phyloP scores from a whole-genome alignment of 2,113 vertebrate species.

The Chloropsis hardwickii region DNA sequence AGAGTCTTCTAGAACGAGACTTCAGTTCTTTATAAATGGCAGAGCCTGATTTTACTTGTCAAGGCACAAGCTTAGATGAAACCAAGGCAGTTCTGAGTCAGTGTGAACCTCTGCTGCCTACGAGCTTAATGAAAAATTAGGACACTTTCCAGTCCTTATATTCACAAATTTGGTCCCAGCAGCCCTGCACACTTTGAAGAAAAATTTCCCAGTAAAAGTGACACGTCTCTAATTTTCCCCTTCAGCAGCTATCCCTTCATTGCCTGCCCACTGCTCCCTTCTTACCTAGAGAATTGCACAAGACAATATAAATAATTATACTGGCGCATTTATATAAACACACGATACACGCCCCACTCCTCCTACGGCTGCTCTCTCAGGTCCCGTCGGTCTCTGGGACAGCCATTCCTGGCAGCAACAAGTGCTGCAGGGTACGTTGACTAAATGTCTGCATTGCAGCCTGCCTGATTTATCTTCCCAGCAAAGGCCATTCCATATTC shows the following conservation, averaged over 20 bases:
- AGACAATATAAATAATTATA: not conserved
- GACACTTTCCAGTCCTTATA: not conserved
- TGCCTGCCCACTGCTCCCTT: constrained; percentile 6
- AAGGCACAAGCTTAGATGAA: not conserved
- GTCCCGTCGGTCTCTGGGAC: not conserved
- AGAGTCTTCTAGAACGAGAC: not conserved
- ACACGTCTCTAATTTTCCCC: not conserved
- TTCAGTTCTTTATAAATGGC: not conserved
- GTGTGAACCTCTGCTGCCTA: not conserved
- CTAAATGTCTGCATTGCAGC: not conserved
- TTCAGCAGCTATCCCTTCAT: not conserved
- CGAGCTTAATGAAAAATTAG: not conserved
- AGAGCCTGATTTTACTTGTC: constrained; percentile 13
- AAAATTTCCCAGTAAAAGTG: not conserved
- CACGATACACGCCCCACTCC: not conserved
- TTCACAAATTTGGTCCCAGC: not conserved
- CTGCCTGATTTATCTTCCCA: not conserved
- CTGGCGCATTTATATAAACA: not conserved
- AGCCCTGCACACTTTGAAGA: not conserved
- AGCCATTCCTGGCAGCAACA: not conserved
- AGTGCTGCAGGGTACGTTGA: not conserved
- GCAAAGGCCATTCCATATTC: not conserved
- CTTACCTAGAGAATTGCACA: constrained; percentile 4
- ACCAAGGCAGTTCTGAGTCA: not conserved
- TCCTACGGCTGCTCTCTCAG: not conserved